phyloP scores from a whole-genome alignment of 2,888 invertebrate genomes.

The Ichneumoninae sp. region DNA sequence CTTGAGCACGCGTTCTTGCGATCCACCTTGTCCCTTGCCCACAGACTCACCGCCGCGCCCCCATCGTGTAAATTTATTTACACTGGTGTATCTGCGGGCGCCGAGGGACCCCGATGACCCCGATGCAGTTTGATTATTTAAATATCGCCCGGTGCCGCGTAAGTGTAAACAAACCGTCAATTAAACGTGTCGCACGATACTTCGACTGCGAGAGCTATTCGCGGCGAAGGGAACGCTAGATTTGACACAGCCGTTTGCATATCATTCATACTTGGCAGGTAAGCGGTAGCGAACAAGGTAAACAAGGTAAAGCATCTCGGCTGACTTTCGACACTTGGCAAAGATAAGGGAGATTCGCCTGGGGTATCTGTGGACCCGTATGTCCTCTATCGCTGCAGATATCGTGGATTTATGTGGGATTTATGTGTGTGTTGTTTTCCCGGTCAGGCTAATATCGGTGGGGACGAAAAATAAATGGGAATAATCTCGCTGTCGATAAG shows the following conservation, averaged over 20 bases:
- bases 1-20: neutral
- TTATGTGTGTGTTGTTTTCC: neutral
- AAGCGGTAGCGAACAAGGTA: neutral
- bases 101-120: constrained; percentile 22
- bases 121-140: constrained; percentile 22
- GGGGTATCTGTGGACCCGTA: neutral
- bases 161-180: neutral
- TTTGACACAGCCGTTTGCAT: neutral
- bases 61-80: constrained; percentile 35
- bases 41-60: constrained; percentile 2
- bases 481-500: too few relatives aligned
- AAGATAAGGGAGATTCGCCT: neutral
- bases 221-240: neutral
- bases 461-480: too few relatives aligned
- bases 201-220: neutral
- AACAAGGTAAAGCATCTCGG: neutral
- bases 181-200: neutral
- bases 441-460: neutral
- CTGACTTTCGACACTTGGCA: neutral
- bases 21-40: neutral
- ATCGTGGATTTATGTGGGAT: neutral
- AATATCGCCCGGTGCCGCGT: neutral
- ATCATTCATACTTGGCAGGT: neutral
- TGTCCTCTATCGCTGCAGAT: neutral
- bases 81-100: constrained; percentile 23